phyloP scores from a whole-genome alignment of 2,888 invertebrate genomes.

The Penaeus monodon region DNA sequence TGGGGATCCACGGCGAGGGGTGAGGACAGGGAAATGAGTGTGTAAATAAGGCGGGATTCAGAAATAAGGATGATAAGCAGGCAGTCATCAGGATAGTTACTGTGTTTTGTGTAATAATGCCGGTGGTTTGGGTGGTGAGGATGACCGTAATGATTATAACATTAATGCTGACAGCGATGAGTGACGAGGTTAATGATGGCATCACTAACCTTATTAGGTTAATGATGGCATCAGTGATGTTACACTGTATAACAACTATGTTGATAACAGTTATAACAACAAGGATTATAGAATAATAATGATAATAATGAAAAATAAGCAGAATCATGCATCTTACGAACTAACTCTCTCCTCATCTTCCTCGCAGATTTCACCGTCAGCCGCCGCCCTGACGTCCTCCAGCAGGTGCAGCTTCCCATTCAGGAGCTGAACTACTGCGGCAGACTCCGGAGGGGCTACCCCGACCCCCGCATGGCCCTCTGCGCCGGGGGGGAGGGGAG shows the following conservation, averaged over 20 bases:
- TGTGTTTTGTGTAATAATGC: too few relatives aligned
- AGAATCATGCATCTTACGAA: too few relatives aligned
- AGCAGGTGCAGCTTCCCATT: slow-evolving; percentile 46
- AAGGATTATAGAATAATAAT: too few relatives aligned
- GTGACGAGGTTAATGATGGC: not conserved
- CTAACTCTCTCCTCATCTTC: too few relatives aligned
- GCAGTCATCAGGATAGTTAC: too few relatives aligned
- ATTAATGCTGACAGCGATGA: not conserved
- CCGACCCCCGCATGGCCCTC: slow-evolving; percentile 30
- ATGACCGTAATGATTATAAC: not conserved
- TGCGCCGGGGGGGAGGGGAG: slow-evolving; percentile 50
- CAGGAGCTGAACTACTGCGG: not conserved
- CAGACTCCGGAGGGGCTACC: slow-evolving; percentile 12
- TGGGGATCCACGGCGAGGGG: slow-evolving; percentile 44
- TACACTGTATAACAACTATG: too few relatives aligned
- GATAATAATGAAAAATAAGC: too few relatives aligned
- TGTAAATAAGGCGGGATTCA: too few relatives aligned
- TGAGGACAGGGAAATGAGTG: not conserved
- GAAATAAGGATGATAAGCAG: too few relatives aligned
- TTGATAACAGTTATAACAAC: too few relatives aligned
- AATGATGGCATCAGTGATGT: too few relatives aligned
- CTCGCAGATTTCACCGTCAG: slow-evolving; percentile 4
- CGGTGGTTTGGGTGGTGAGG: too few relatives aligned
- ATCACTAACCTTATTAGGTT: not conserved
- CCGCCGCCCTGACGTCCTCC: slow-evolving; percentile 6